phyloP scores from a whole-genome alignment of 2,113 vertebrate species.

The Gorsachius goisagi region DNA sequence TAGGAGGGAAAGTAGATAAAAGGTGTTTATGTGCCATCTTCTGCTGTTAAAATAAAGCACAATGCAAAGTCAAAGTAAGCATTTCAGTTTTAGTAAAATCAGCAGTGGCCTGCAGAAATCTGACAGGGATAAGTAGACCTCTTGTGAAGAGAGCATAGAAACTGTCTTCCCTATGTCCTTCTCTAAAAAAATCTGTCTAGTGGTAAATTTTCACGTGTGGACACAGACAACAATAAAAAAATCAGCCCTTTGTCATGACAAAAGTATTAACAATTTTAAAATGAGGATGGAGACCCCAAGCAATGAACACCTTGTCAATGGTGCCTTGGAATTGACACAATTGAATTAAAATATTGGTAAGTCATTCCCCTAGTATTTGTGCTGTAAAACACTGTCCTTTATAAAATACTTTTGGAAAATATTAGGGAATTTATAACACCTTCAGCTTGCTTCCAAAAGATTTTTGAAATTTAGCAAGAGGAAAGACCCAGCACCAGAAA shows the following conservation, averaged over 20 bases:
- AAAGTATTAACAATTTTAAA: not conserved
- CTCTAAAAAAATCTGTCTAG: rapidly evolving
- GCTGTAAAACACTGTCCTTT: not conserved
- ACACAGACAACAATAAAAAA: not conserved
- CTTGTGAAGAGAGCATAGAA: not conserved
- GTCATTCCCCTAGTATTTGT: not conserved
- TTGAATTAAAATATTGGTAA: not conserved
- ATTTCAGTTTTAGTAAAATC: slow-evolving; percentile 6
- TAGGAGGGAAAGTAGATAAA: slow-evolving; percentile 62
- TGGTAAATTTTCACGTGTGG: not conserved
- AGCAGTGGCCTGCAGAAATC: not conserved
- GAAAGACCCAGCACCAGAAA: not conserved
- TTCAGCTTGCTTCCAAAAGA: not conserved
- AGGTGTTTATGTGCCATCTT: slow-evolving; percentile 56
- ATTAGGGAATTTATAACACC: not conserved
- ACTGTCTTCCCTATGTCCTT: not conserved
- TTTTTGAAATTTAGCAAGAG: not conserved
- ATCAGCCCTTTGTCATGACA: not conserved
- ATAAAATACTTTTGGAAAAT: not conserved
- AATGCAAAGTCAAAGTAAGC: slow-evolving; percentile 13
- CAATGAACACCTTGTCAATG: not conserved
- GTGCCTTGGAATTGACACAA: not conserved
- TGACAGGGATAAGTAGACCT: not conserved
- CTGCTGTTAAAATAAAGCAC: slow-evolving; percentile 50
- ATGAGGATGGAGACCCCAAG: not conserved